Evolutionary conservation across 2,888 invertebrate genomes (phyloP).

Genomic region (Orchesella flavescens): DNA sequence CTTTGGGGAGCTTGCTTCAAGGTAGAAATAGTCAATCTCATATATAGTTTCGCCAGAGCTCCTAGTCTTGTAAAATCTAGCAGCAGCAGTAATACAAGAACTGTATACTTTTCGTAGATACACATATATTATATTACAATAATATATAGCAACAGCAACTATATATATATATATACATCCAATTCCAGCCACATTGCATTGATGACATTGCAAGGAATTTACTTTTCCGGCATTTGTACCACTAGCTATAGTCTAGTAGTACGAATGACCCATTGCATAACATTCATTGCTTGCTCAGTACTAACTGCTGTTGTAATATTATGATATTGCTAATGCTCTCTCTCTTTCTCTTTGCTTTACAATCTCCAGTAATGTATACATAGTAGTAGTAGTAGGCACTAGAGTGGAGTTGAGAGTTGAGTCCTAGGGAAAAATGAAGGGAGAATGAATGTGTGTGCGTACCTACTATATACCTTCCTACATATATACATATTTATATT

Average conservation of each 20-base stretch:
- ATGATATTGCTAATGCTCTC: neutral
- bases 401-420: no score
- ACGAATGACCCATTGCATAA: conserved; percentile 53
- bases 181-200: conserved; percentile 36
- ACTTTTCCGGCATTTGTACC: conserved; percentile 41
- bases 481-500: no score
- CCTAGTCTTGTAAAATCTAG: no score
- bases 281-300: conserved; percentile 34
- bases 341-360: neutral
- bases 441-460: neutral
- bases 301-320: neutral
- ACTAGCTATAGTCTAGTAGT: conserved; percentile 8
- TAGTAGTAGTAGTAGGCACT: no score
- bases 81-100: no score
- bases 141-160: no score
- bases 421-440: conserved; percentile 3
- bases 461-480: neutral
- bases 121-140: no score
- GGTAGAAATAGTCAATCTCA: no score
- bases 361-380: conserved; percentile 1
- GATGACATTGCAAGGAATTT: conserved; percentile 46
- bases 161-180: neutral
- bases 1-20: no score
- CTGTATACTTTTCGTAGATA: no score
- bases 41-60: no score